phyloP scores from a whole-genome alignment of 2,797 vertebrate species.

The Coendou prehensilis region DNA sequence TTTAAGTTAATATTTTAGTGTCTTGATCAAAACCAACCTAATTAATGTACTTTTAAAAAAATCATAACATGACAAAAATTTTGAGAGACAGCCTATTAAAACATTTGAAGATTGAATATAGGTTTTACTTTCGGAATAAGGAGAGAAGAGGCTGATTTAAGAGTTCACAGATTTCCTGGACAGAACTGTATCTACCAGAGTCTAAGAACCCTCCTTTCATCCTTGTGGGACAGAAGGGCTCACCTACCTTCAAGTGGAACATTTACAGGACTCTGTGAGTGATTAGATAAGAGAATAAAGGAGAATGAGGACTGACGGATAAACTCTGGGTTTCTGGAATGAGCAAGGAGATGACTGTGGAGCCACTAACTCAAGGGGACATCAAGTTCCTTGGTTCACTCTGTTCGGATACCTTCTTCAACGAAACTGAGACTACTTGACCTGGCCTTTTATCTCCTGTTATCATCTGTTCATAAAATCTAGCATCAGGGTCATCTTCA shows the following conservation, averaged over 20 bases:
- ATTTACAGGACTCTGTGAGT: background rate
- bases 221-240: background rate
- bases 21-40: slow-evolving; percentile 47
- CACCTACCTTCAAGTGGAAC: background rate
- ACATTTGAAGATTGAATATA: background rate
- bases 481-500: background rate
- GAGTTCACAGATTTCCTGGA: background rate
- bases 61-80: background rate
- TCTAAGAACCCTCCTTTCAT: no score
- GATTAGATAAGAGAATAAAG: background rate
- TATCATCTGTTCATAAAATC: background rate
- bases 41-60: background rate
- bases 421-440: background rate
- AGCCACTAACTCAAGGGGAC: background rate
- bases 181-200: fast-evolving
- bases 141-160: slow-evolving; percentile 5
- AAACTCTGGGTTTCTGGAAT: background rate
- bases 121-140: slow-evolving; percentile 37
- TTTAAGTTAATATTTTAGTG: slow-evolving; percentile 18
- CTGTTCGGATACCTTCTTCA: background rate
- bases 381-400: background rate
- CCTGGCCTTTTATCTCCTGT: background rate
- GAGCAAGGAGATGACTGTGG: background rate
- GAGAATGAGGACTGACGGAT: background rate
- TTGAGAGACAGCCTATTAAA: slow-evolving; percentile 31